Evolutionary conservation across 1,140 invertebrate species (phyloP).

Genomic region (Lasioglossum baleicum): DNA sequence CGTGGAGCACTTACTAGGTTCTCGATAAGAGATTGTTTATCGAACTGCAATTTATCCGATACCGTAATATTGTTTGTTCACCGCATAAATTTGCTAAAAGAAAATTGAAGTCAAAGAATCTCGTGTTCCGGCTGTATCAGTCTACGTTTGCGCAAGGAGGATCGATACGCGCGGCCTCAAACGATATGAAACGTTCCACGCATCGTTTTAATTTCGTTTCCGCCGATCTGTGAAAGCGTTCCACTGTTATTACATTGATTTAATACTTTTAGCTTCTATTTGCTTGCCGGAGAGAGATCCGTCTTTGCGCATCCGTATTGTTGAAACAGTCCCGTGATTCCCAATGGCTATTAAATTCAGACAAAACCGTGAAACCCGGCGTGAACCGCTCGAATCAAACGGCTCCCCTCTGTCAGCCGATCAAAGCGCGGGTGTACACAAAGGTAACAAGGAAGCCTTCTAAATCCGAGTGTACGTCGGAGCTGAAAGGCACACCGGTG

Average conservation of each 20-base stretch:
- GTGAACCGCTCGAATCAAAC: constrained; percentile 37
- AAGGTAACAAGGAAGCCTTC: constrained; percentile 43
- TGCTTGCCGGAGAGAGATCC: not conserved
- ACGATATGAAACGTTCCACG: too few relatives aligned
- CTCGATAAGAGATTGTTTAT: too few relatives aligned
- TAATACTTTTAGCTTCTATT: not conserved
- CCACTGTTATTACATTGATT: not conserved
- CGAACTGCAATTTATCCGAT: too few relatives aligned
- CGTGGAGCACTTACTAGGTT: too few relatives aligned
- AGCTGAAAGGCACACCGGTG: constrained; percentile 28
- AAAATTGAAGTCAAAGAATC: too few relatives aligned
- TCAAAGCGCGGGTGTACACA: constrained; percentile 18
- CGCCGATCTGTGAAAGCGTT: too few relatives aligned
- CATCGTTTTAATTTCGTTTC: too few relatives aligned
- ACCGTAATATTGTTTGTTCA: too few relatives aligned
- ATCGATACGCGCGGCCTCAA: too few relatives aligned
- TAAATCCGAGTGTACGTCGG: constrained; percentile 40
- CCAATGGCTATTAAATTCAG: not conserved
- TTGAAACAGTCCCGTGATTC: not conserved
- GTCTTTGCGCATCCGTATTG: not conserved
- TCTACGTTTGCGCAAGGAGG: too few relatives aligned
- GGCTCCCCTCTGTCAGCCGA: constrained; percentile 20
- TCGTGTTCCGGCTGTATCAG: too few relatives aligned
- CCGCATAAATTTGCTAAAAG: too few relatives aligned
- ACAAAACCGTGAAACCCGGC: constrained; percentile 16